Evolutionary conservation across 2,888 invertebrate genomes (phyloP).

Genomic region (Macrophya annulata): DNA sequence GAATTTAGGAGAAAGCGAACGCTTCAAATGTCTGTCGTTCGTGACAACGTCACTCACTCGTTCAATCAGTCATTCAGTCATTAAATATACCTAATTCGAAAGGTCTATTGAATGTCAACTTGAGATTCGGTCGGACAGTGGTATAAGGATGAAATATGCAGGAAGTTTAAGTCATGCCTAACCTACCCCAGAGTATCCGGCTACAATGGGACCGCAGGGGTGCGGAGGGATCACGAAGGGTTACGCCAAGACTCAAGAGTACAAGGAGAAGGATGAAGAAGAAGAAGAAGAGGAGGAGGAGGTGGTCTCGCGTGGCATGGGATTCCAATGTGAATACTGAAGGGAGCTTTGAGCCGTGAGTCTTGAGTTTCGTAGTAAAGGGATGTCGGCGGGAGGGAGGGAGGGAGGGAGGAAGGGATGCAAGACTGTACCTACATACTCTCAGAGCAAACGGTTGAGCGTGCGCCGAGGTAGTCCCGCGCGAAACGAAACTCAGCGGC

Average conservation of each 20-base stretch:
- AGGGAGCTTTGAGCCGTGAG: slow-evolving; percentile 1
- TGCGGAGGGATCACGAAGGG: slow-evolving; percentile 32
- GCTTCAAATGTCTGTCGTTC: not conserved
- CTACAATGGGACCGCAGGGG: slow-evolving; percentile 19
- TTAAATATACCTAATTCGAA: slow-evolving; percentile 26
- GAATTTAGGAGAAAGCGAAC: not conserved
- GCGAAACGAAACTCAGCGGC: slow-evolving; percentile 52
- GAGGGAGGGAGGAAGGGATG: slow-evolving; percentile 31
- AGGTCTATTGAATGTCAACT: slow-evolving; percentile 46
- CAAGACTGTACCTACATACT: slow-evolving; percentile 34
- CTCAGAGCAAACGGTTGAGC: slow-evolving; percentile 45
- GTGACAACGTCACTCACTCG: slow-evolving; percentile 11
- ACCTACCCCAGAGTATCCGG: slow-evolving; percentile 42
- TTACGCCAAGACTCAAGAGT: not conserved
- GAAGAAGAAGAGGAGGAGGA: not conserved
- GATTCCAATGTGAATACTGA: slow-evolving; percentile 26
- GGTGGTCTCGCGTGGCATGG: slow-evolving; percentile 39
- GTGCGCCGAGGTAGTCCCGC: slow-evolving; percentile 53
- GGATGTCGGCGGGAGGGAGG: slow-evolving; percentile 13
- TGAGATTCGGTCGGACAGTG: slow-evolving; percentile 9
- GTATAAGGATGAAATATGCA: slow-evolving; percentile 45
- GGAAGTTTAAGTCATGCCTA: slow-evolving; percentile 47
- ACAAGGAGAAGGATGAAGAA: not conserved
- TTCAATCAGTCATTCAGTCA: slow-evolving; percentile 18
- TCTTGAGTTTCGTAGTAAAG: not conserved